A percentile compares a stretch with the other conserved stretches of the same genome.
Evolutionary conservation across 2,797 vertebrate genomes (phyloP).

Genomic region (Ambastaia sidthimunki): DNA sequence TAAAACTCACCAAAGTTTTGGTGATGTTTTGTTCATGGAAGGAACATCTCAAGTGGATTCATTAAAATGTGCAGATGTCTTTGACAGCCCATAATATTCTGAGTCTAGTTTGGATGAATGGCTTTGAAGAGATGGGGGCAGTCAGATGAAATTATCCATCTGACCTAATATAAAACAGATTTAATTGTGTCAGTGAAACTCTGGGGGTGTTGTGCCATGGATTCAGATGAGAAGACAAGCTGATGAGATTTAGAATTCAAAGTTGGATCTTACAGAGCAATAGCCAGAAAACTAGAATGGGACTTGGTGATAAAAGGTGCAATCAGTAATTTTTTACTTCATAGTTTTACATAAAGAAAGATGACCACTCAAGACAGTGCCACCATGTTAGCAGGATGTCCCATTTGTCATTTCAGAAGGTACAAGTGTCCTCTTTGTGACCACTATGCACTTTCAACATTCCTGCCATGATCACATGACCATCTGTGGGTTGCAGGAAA

Average conservation of each 20-base stretch:
- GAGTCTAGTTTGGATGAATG: slow-evolving; percentile 30
- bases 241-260: slow-evolving; percentile 34
- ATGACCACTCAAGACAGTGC: neutral
- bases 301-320: neutral
- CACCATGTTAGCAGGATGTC: neutral
- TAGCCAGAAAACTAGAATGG: neutral
- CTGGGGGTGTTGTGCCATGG: slow-evolving; percentile 60
- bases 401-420: neutral
- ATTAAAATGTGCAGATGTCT: slow-evolving; percentile 25
- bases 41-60: slow-evolving; percentile 2
- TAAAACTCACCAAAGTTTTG: neutral
- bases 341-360: neutral
- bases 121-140: slow-evolving; percentile 31
- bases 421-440: no score
- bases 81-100: slow-evolving; percentile 20
- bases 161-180: slow-evolving; percentile 67
- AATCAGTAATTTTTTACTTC: neutral
- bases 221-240: slow-evolving; percentile 27
- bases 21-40: neutral
- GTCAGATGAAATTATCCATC: slow-evolving; percentile 53
- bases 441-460: no score
- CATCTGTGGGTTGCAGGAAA: no score
- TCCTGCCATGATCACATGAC: no score
- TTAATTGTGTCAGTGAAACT: slow-evolving; percentile 75
- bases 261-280: neutral